Conservation (phyloP, 2,888 invertebrate genomes). For the Phengaris arion region DNA sequence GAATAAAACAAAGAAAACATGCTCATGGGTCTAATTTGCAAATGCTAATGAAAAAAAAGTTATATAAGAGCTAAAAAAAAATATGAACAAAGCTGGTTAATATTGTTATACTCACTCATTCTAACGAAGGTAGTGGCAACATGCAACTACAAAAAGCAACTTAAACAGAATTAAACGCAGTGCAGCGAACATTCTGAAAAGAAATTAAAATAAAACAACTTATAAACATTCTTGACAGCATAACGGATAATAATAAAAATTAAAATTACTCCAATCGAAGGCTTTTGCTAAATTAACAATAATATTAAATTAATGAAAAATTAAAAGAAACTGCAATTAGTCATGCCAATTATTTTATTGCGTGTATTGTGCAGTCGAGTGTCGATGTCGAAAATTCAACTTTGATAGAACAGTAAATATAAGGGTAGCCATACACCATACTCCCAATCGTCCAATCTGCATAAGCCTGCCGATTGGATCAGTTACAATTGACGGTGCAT, state of each 20-base stretch:
- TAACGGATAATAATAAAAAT: background rate
- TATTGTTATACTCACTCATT: constrained; percentile 57
- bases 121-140: constrained; percentile 54
- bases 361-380: background rate
- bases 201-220: constrained; percentile 46
- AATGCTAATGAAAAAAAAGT: background rate
- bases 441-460: too few species aligned
- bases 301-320: background rate
- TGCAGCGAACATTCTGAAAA: constrained; percentile 62
- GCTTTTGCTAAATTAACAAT: background rate
- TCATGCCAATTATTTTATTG: background rate
- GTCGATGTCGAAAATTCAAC: background rate
- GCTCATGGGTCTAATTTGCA: background rate
- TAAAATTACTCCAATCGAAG: background rate
- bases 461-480: too few species aligned
- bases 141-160: constrained; percentile 76
- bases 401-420: background rate
- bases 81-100: constrained; percentile 11
- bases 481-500: too few species aligned
- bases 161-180: constrained; percentile 58
- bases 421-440: too few species aligned
- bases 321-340: background rate
- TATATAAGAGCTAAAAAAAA: too few species aligned
- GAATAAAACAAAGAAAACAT: background rate
- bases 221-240: constrained; percentile 20